Evolutionary conservation across 2,888 invertebrate species (phyloP).

Genomic region (Noctua comes): DNA sequence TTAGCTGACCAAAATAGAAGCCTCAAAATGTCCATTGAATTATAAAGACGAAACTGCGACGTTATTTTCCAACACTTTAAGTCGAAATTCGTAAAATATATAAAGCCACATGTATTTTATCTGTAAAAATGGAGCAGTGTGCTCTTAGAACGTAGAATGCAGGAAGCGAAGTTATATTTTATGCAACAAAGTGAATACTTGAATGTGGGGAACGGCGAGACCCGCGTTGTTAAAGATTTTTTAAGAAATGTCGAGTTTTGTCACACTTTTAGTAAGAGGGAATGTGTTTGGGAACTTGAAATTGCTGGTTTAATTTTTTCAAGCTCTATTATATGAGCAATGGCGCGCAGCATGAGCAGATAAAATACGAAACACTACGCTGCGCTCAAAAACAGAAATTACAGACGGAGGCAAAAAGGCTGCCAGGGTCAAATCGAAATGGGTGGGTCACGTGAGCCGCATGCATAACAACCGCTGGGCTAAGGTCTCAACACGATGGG

Average conservation of each 20-base stretch:
- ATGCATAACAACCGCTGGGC: no score
- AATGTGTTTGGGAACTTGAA: not conserved
- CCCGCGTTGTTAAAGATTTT: slow-evolving; percentile 28
- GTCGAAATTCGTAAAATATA: slow-evolving; percentile 47
- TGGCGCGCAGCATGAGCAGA: no score
- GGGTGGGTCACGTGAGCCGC: no score
- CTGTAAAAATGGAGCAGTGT: slow-evolving; percentile 48
- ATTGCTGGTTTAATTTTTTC: not conserved
- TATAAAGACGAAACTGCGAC: slow-evolving; percentile 11
- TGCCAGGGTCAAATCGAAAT: no score
- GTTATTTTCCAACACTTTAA: slow-evolving; percentile 49
- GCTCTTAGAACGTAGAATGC: slow-evolving; percentile 47
- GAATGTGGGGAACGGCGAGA: slow-evolving; percentile 19
- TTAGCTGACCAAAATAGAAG: slow-evolving; percentile 19
- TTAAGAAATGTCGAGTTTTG: slow-evolving; percentile 12
- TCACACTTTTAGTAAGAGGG: slow-evolving; percentile 14
- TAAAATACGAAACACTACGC: no score
- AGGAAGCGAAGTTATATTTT: slow-evolving; percentile 60
- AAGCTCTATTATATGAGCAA: no score
- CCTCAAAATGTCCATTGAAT: slow-evolving; percentile 36
- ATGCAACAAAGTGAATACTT: slow-evolving; percentile 58
- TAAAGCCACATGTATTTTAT: slow-evolving; percentile 59
- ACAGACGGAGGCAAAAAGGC: no score
- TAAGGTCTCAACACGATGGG: no score
- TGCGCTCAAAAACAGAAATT: no score